A percentile compares a stretch with the other conserved stretches of the same genome.
Evolutionary conservation across 2,888 invertebrate genomes (phyloP).

Genomic region (Rhamnusium bicolor): DNA sequence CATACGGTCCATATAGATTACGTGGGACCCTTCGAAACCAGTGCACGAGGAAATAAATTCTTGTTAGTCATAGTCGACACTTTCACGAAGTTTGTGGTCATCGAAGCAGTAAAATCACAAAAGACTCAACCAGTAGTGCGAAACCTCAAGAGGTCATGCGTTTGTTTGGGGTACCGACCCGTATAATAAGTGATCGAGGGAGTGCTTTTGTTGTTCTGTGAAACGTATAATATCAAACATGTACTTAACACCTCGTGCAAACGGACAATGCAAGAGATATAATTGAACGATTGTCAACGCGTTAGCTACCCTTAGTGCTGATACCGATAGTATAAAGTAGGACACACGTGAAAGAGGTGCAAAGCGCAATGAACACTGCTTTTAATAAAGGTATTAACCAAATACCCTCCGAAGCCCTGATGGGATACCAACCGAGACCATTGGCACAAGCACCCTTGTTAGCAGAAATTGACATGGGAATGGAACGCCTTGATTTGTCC

Average conservation of each 20-base stretch:
- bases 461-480: background rate
- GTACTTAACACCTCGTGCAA: slow-evolving; percentile 26
- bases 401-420: slow-evolving; percentile 7
- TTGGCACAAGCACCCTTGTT: slow-evolving; percentile 17
- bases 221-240: background rate
- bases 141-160: background rate
- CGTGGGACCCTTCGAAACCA: background rate
- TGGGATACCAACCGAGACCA: slow-evolving; percentile 27
- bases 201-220: background rate
- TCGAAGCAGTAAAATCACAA: too few species aligned
- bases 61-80: too few species aligned
- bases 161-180: background rate
- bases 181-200: slow-evolving; percentile 48
- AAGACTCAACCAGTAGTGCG: too few species aligned
- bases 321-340: slow-evolving; percentile 42
- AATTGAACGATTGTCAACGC: slow-evolving; percentile 8
- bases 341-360: slow-evolving; percentile 50
- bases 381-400: slow-evolving; percentile 41
- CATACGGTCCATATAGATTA: background rate
- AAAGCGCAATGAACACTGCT: too few species aligned
- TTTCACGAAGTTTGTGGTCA: too few species aligned
- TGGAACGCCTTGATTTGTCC: background rate
- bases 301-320: background rate
- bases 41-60: background rate
- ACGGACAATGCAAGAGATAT: slow-evolving; percentile 36